Base-by-base conservation (phyloP, 2,888 invertebrate genomes). In the Pharmacophagus antenor region DNA sequence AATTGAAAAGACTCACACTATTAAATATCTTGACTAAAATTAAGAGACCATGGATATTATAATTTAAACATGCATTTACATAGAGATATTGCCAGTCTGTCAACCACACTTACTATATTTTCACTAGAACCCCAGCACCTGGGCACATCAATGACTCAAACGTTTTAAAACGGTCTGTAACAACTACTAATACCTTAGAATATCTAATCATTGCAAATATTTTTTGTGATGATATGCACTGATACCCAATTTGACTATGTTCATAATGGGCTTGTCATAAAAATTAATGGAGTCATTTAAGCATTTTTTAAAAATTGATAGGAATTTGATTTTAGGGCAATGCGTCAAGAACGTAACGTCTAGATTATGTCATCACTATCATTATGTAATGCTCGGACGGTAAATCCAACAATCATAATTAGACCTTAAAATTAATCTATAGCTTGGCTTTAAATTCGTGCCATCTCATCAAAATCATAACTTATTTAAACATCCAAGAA, bases 161-260 rank as follows among this genome's bases (percentile, higher is more conserved):
- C 77, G 76, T 81, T 86, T 87, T 82, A 85, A 85, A 88, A 88
- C 82, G 73, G 85, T 84, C 79, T 78, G 84, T 89, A 88, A 88
- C 87, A 86, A 80, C 89, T 90, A 89, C 85, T 88, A 90, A 89
- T 88, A 89, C 88, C 90, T 88, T 87, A 88, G 74, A 85, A 85
- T 84, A 88, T 85, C 87, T 90, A 89, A 87, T 86, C 90, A 89
- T 90, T 90, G 90, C 85, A 84, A 83, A 82, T 83, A 81, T 85
- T n/a, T n/a, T n/a, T 88, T 89, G 88, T 90, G 89, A 89, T 90
- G 90, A 90, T 90, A 90, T 90, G 90, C 90, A 90, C 88, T 88
- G 85, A 88, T 84, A 83, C 87, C 88, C 87, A 85, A 71, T 70
- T 72, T 76, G 79, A 84, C 87, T 84, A 81, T 74, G 79, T 82